Base-by-base conservation (phyloP, 92 coral and sea anemone species). In the Epizoanthus ramosus region DNA sequence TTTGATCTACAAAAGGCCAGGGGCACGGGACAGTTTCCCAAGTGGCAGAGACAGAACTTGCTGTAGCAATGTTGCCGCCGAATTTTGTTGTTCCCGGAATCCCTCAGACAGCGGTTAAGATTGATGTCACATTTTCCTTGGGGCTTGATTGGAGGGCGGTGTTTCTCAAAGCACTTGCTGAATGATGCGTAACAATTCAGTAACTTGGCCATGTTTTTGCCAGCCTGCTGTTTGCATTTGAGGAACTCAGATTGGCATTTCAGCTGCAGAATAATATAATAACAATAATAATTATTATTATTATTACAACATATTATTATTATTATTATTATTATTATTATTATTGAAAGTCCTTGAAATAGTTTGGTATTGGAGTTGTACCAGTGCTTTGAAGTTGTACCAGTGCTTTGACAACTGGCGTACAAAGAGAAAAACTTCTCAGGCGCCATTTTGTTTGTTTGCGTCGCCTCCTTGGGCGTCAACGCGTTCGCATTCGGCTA, bases 81-180 rank as follows among this genome's bases (percentile, higher is more conserved):
- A 37, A 17, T 39, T 14, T 25, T 80, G 65, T 80, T 50, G 58
- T 67, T 57, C 58, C 85, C 43, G 21, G 85, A 52, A 19, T 67
- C 52, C 66, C 56, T 80, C 63, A 80, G 63, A 22, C 85, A 80
- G 24, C 35, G 75, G 19, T 80, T 47, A 12, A 80, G 85, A 6
- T 50, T 80, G 28, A 53, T 10, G 41, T 67, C 75, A 31, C 85
- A 80, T 14, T 52, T 45, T 52, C 75, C 58, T 43, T 67, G 85
- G 9, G 85, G 85, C 54, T 31, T 33, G 66, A 80, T 47, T 17
- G 64, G 37, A 3, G 85, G 85, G 3, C 85, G 85, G 64, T 80
- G 53, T 37, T 41, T 22, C 22, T 67, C 85, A 57, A 80, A 80
- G 73, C 85, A 80, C 85, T 66, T 33, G 65, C 85, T 80, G 57